A percentile compares a stretch with the other conserved stretches of the same genome.
Evolutionary conservation across 2,797 vertebrate genomes (phyloP).

Genomic region (Lepilemur septentrionalis): DNA sequence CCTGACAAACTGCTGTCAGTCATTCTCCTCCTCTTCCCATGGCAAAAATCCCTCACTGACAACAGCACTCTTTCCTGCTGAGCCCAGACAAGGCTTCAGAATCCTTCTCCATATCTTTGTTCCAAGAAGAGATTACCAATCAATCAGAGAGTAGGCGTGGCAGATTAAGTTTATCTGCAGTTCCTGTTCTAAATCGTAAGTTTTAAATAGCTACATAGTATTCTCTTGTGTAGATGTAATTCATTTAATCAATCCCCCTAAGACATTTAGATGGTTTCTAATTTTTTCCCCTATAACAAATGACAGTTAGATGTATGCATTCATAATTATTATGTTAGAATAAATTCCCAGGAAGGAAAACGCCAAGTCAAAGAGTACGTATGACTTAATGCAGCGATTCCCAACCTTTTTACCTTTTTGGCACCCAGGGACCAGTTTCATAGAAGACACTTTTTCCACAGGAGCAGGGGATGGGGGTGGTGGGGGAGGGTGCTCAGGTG

Average conservation of each 20-base stretch:
- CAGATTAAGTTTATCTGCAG: conserved; percentile 20
- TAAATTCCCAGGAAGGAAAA: conserved; percentile 43
- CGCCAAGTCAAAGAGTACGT: neutral
- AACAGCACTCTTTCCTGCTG: neutral
- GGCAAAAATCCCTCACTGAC: neutral
- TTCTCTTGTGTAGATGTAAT: neutral
- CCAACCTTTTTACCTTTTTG: no score
- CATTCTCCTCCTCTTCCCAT: neutral
- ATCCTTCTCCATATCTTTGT: neutral
- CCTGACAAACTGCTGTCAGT: neutral
- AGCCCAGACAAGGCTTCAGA: neutral
- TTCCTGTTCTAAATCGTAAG: conserved; percentile 21
- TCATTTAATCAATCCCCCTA: conserved; percentile 47
- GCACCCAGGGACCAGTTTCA: no score
- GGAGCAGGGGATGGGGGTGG: no score
- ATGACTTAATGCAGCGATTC: neutral
- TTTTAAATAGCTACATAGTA: conserved; percentile 38
- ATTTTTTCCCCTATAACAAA: conserved; percentile 15
- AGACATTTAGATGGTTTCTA: conserved; percentile 21
- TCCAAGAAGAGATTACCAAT: neutral
- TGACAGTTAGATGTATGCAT: neutral
- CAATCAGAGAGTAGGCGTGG: neutral
- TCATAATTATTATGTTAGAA: neutral
- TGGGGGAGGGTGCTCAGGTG: no score
- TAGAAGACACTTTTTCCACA: no score